Evolutionary conservation across 2,797 vertebrate species (phyloP).

Genomic region (Echeneis naucrates): DNA sequence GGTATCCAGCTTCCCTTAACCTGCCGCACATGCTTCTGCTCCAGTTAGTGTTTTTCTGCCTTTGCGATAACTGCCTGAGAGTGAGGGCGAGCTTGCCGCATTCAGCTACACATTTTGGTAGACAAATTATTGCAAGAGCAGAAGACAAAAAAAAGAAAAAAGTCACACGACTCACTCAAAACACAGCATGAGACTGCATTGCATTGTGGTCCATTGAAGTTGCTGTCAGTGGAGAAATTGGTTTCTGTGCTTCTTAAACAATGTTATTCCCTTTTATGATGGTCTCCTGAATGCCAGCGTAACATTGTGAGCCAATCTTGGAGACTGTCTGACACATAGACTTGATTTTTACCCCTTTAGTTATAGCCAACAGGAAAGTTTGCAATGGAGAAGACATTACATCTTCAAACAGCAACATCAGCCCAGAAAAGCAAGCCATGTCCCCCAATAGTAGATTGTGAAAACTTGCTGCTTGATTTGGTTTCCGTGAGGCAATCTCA

Average conservation of each 20-base stretch:
- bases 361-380: slow-evolving; percentile 51
- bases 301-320: slow-evolving; percentile 61
- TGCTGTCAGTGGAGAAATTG: slow-evolving; percentile 62
- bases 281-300: slow-evolving; percentile 58
- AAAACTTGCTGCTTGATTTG: slow-evolving; percentile 1
- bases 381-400: slow-evolving; percentile 42
- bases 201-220: slow-evolving; percentile 65
- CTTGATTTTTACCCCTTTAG: slow-evolving; percentile 56
- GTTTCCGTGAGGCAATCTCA: slow-evolving; percentile 14
- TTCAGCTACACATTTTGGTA: slow-evolving; percentile 13
- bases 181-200: slow-evolving; percentile 36
- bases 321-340: slow-evolving; percentile 53
- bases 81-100: slow-evolving; percentile 13
- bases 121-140: background rate
- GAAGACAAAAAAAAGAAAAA: slow-evolving; percentile 19
- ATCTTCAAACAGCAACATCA: slow-evolving; percentile 40
- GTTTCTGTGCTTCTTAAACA: slow-evolving; percentile 62
- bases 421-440: background rate
- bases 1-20: slow-evolving; percentile 35
- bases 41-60: slow-evolving; percentile 36
- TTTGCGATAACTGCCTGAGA: slow-evolving; percentile 42
- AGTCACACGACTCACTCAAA: slow-evolving; percentile 51
- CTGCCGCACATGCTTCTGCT: slow-evolving; percentile 34
- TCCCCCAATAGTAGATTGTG: background rate
- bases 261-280: slow-evolving; percentile 69